Evolutionary conservation across 1,140 invertebrate genomes (phyloP), one percentile per base, ranked within the genome.

Genomic region (Eriosoma lanigerum): DNA sequence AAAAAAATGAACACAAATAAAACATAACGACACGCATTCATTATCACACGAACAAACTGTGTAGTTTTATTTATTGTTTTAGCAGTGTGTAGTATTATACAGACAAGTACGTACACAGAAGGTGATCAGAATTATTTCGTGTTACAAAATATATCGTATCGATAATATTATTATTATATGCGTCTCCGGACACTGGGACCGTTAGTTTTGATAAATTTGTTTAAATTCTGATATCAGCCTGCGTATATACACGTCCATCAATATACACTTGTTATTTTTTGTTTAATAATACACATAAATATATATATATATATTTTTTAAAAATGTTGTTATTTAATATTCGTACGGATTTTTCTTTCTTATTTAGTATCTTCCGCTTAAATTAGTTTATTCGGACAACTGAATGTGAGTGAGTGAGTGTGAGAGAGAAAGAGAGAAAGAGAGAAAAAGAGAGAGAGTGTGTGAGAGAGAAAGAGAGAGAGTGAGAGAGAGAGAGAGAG

Each of bases 11-110:
- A 54, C 19, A 48, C 21, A 68, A 29, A 52, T 32, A 72, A 72
- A 72, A 72, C 48, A 72, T 29, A 72, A 17, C 52, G 68, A 38
- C 72, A 78, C 38, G 10, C 44, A 60, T 60, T 62, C 75, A 78
- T 60, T 15, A 46, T 62, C 75, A 78, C 44, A 78, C 48, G 29
- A 78, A 78, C 72, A 78, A 60, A 78, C 54, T 60, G 54, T 73
- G 12, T 60, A 38, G 12, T 17, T 58, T 52, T 29, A 38, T 26
- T 54, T 54, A 66, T 19, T 54, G 6, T 73, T 24, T 68, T 68
- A 68, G 66, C 50, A 29, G 24, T 72, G 8, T n/a, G 26, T 50
- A 50, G 38, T 64, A 66, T 44, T 5, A 48, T 68, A 68, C 21
- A 66, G 10, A 21, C 1, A 62, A n/a, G 38, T 46, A 66, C 12